Evolutionary conservation across 1,140 invertebrate species (phyloP).

Genomic region (Solenopsis invicta): DNA sequence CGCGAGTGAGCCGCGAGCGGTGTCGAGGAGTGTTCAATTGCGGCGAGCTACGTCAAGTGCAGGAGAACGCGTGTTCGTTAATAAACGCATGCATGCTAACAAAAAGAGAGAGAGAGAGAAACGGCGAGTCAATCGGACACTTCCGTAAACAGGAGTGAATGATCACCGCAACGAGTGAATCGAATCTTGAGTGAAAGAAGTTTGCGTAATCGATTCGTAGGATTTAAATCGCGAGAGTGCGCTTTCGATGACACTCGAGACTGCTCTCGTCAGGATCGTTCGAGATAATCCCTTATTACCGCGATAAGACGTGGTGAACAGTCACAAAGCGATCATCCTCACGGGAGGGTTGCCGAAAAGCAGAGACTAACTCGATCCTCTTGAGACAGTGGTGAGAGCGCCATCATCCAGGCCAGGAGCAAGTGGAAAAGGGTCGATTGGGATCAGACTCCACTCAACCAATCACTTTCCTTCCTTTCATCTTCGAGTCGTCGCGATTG

Average conservation of each 20-base stretch:
- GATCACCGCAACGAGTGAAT: constrained; percentile 12
- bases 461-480: not conserved
- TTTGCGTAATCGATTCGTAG: not conserved
- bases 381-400: constrained; percentile 1
- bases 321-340: not conserved
- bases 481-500: not conserved
- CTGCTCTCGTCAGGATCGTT: not conserved
- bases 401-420: not conserved
- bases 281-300: constrained; percentile 5
- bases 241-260: constrained; percentile 15
- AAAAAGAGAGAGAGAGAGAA: constrained; percentile 6
- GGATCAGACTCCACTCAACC: constrained; percentile 13
- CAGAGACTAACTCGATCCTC: not conserved
- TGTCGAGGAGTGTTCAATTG: constrained; percentile 28
- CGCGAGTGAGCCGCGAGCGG: constrained; percentile 54
- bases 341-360: not conserved
- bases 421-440: constrained; percentile 29
- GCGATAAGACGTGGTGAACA: not conserved
- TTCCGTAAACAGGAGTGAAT: constrained; percentile 42
- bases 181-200: constrained; percentile 20
- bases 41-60: constrained; percentile 15
- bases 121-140: constrained; percentile 5
- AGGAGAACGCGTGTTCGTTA: not conserved
- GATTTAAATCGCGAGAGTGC: not conserved
- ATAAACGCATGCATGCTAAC: not conserved